Evolutionary conservation across 2,888 invertebrate genomes (phyloP).

Genomic region (Tuberolachnus salignus): DNA sequence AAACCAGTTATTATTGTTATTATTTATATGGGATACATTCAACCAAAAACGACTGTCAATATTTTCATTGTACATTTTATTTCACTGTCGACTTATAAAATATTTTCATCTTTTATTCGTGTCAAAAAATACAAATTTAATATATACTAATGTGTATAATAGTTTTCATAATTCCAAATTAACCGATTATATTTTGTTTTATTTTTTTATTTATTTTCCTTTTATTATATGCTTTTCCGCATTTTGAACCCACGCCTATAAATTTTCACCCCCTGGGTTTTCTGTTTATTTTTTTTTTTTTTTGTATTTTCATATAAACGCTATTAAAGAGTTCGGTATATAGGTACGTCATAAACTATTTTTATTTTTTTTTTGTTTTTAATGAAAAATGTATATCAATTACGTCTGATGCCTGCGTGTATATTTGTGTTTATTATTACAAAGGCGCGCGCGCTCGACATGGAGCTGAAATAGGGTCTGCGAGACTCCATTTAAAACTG

Average conservation of each 20-base stretch:
- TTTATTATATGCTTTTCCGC: not conserved
- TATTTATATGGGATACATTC: no score
- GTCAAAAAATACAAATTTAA: not conserved
- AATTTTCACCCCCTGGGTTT: slow-evolving; percentile 16
- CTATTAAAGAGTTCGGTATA: slow-evolving; percentile 20
- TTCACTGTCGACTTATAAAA: not conserved
- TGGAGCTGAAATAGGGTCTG: slow-evolving; percentile 32
- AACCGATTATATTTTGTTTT: not conserved
- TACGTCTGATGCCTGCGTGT: slow-evolving; percentile 18
- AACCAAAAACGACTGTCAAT: no score
- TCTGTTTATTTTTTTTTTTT: slow-evolving; percentile 45
- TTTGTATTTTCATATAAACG: slow-evolving; percentile 19
- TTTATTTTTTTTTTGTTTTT: slow-evolving; percentile 30
- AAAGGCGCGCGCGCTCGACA: not conserved
- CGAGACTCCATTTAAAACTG: slow-evolving; percentile 46
- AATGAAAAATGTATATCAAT: slow-evolving; percentile 54
- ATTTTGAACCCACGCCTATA: not conserved
- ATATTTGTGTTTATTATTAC: not conserved
- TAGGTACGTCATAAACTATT: not conserved
- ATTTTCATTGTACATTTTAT: not conserved
- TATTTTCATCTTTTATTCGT: not conserved
- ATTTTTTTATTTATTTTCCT: not conserved
- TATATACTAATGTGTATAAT: not conserved
- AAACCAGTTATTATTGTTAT: no score
- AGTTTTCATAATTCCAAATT: slow-evolving; percentile 8